Evolutionary conservation across 2,888 invertebrate genomes (phyloP).

Genomic region (Agrochola circellaris): DNA sequence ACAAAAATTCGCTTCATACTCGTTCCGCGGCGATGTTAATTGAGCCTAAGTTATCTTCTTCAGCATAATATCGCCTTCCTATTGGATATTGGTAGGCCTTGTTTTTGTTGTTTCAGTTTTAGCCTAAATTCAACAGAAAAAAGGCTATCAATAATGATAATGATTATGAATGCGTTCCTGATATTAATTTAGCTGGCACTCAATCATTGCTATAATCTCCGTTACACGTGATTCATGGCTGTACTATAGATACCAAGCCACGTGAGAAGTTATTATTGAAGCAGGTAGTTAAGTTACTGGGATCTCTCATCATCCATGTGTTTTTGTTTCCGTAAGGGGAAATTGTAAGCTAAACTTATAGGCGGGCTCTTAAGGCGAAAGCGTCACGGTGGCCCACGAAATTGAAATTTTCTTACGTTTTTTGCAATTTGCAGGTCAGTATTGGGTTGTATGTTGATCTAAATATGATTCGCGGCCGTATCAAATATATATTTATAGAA

Average conservation of each 20-base stretch:
- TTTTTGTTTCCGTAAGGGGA: not conserved
- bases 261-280: constrained; percentile 11
- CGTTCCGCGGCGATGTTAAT: too few species aligned
- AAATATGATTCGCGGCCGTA: too few species aligned
- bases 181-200: constrained; percentile 12
- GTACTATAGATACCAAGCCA: constrained; percentile 1
- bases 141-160: not conserved
- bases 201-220: constrained; percentile 24
- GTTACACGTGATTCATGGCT: not conserved
- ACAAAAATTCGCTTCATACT: too few species aligned
- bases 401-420: too few species aligned
- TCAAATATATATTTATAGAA: too few species aligned
- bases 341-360: not conserved
- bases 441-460: too few species aligned
- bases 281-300: constrained; percentile 1
- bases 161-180: not conserved
- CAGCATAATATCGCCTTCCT: not conserved
- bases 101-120: not conserved
- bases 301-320: not conserved
- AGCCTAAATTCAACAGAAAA: not conserved
- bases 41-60: not conserved
- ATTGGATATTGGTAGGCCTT: too few species aligned
- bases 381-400: too few species aligned
- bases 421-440: too few species aligned
- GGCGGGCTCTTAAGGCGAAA: too few species aligned